Evolutionary conservation across 2,888 invertebrate genomes (phyloP).

Genomic region (Apotomis capreana): DNA sequence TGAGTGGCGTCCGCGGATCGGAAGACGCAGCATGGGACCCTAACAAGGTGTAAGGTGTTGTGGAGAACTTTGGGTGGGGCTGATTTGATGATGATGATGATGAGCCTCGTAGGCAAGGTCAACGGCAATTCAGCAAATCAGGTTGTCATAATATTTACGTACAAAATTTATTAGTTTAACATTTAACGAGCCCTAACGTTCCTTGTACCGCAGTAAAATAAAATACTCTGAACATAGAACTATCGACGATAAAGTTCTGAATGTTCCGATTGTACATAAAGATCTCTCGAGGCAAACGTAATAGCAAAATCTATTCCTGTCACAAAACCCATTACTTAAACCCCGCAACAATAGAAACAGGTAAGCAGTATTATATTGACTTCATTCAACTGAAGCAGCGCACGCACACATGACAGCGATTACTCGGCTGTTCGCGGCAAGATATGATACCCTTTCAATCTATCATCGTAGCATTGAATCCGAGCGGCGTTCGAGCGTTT

Average conservation of each 20-base stretch:
- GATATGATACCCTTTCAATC: background rate
- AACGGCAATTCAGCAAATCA: no score
- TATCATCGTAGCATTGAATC: background rate
- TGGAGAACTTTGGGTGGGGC: no score
- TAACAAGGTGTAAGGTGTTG: no score
- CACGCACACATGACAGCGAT: conserved; percentile 12
- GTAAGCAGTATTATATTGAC: background rate
- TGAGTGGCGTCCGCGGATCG: no score
- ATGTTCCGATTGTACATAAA: background rate
- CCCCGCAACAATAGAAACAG: background rate
- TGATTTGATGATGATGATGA: no score
- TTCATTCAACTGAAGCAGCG: conserved; percentile 17
- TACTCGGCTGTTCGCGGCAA: background rate
- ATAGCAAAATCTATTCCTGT: background rate
- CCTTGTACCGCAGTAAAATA: no score
- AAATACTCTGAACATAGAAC: background rate
- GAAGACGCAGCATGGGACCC: no score
- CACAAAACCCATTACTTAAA: conserved; percentile 3
- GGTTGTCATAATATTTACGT: no score
- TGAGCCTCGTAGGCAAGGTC: no score
- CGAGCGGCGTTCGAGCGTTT: background rate
- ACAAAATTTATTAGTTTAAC: no score
- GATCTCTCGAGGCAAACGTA: background rate
- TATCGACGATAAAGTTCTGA: background rate
- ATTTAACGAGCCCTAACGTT: no score